Conservation (phyloP, 2,888 invertebrate species). For the Erebia aethiops region DNA sequence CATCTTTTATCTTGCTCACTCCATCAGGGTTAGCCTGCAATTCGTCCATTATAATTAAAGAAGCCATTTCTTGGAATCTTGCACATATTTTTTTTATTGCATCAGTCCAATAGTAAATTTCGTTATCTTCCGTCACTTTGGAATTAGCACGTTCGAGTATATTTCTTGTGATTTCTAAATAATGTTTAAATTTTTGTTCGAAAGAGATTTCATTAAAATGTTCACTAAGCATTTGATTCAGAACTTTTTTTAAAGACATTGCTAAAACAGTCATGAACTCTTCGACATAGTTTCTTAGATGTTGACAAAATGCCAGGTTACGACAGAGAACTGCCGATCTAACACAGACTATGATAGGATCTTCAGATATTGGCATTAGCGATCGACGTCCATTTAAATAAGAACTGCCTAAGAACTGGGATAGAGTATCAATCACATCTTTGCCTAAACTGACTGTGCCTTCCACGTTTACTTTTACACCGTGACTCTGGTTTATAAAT, state of each 20-base stretch:
- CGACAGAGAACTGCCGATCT: conserved; percentile 54
- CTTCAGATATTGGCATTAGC: conserved; percentile 39
- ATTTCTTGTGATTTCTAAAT: conserved; percentile 50
- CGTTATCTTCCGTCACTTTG: conserved; percentile 46
- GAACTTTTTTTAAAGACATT: conserved; percentile 52
- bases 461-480: conserved; percentile 64
- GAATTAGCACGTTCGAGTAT: conserved; percentile 48
- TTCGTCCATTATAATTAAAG: conserved; percentile 46
- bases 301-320: conserved; percentile 55
- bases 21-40: conserved; percentile 46
- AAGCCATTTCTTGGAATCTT: conserved; percentile 55
- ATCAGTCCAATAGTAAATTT: conserved; percentile 54
- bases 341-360: conserved; percentile 49
- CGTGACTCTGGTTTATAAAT: conserved; percentile 39
- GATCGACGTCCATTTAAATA: conserved; percentile 45
- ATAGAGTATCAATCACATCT: conserved; percentile 59
- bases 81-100: conserved; percentile 60
- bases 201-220: conserved; percentile 29
- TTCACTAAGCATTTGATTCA: conserved; percentile 42
- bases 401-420: conserved; percentile 48
- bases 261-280: conserved; percentile 56
- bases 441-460: conserved; percentile 64
- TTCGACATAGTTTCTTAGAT: conserved; percentile 51
- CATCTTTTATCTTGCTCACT: conserved; percentile 39
- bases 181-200: conserved; percentile 45